These are phyloP conservation scores for Yasuhikotakia modesta DNA, from an alignment of 2,797 vertebrate genomes.

Conservation along the genomic window DNA sequence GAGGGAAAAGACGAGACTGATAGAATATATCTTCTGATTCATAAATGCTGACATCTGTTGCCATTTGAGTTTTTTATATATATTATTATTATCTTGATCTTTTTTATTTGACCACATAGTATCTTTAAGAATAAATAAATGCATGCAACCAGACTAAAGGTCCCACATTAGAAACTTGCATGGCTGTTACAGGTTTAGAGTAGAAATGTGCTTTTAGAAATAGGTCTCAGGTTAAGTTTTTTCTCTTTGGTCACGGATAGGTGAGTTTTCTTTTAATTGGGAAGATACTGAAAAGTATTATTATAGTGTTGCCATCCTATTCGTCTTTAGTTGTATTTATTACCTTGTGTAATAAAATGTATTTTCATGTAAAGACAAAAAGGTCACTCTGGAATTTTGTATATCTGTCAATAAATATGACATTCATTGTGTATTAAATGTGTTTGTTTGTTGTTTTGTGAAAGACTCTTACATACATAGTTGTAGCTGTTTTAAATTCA, in stretches of 20 bases:
- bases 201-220: slow-evolving; percentile 72
- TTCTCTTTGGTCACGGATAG: slow-evolving; percentile 63
- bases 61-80: slow-evolving; percentile 58
- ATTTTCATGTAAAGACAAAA: slow-evolving; percentile 84
- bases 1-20: slow-evolving; percentile 39
- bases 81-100: slow-evolving; percentile 53
- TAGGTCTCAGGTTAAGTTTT: slow-evolving; percentile 27
- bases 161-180: slow-evolving; percentile 80
- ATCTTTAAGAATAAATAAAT: slow-evolving; percentile 60
- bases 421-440: slow-evolving; percentile 63
- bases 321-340: slow-evolving; percentile 83
- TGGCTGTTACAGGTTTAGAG: slow-evolving; percentile 83
- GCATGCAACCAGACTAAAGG: slow-evolving; percentile 81
- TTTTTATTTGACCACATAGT: slow-evolving; percentile 35
- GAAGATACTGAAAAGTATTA: slow-evolving; percentile 49
- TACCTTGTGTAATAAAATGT: slow-evolving; percentile 86
- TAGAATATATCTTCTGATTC: slow-evolving; percentile 35
- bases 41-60: slow-evolving; percentile 55
- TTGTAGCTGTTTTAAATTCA: no score
- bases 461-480: not conserved
- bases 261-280: slow-evolving; percentile 38
- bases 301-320: slow-evolving; percentile 75
- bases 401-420: slow-evolving; percentile 62
- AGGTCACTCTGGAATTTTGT: slow-evolving; percentile 60
- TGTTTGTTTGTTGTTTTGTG: not conserved